Evolutionary conservation across 1,140 invertebrate species (phyloP), one percentile per base, ranked within the genome.

Genomic region (Tetragonula clypearis): DNA sequence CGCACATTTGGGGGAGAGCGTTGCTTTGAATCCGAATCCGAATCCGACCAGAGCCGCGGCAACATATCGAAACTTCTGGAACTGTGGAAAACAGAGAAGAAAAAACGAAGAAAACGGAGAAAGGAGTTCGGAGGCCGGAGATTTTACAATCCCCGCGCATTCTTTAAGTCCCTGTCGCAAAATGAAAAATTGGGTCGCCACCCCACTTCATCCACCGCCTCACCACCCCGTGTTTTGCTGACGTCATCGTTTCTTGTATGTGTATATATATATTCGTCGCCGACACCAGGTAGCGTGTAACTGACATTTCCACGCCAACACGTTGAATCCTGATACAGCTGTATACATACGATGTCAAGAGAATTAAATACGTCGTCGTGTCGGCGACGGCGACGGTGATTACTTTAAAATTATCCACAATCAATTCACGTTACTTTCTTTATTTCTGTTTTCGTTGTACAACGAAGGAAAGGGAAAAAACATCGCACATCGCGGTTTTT

Each of bases 151-250:
- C 62, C 15, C 3, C 30, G 53, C 68, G 68, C 23, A 79, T 84
- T 84, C 82, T 84, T 72, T 79, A 71, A 84, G 82, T 56, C 76
- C 19, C 21, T 41, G 41, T 56, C 19, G 77, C 58, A 26, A 79
- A 72, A 79, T 79, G 77, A 84, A 84, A 84, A 84, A 79, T 79
- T 79, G 49, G 76, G 76, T 84, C 82, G 82, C 58, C 56, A 21
- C 19, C 65, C 19, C 17, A 6, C 49, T 6, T 49, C 1, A 15
- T 49, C n/a, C n/a, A 14, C 19, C 55, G 14, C 49, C 14, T 26
- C 49, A 3, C 75, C 35, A 12, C 30, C 41, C 2, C 23, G 58
- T n/a, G 8, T 78, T 53, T 17, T 1, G 35, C 58, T 79, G 82
- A 84, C 82, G 82, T 84, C 82, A 79, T 23, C 49, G 82, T 62